These are phyloP conservation scores for Antigone vipio DNA, from an alignment of 2,113 vertebrate species.

Conservation along the genomic window DNA sequence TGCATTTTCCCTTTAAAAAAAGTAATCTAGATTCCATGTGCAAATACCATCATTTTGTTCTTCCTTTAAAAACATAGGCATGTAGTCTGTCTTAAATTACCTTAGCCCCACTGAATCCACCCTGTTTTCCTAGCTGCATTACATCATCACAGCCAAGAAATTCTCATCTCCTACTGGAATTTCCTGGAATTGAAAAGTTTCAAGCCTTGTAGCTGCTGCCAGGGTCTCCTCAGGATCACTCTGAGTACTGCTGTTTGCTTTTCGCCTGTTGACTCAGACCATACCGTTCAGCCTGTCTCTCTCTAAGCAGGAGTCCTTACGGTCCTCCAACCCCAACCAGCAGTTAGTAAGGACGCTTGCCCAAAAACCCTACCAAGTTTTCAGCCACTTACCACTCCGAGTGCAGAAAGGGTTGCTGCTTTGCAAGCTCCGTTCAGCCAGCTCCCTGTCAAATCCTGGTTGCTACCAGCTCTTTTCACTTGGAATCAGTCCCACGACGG, in stretches of 20 bases:
- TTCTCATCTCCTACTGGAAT: not conserved
- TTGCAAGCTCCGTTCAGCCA: not conserved
- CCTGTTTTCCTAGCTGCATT: not conserved
- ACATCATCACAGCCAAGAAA: not conserved
- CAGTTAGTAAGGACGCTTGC: not conserved
- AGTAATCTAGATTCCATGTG: not conserved
- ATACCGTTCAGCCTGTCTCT: accelerated
- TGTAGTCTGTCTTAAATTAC: not conserved
- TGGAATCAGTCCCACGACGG: not conserved
- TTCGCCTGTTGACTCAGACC: not conserved
- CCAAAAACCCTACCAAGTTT: not conserved
- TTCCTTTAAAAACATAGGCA: not conserved
- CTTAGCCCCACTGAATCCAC: not conserved
- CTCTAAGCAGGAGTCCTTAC: not conserved
- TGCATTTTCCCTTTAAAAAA: not conserved
- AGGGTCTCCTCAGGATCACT: not conserved
- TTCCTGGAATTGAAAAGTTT: slow-evolving; percentile 19
- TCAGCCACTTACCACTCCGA: slow-evolving; percentile 36
- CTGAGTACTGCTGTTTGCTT: not conserved
- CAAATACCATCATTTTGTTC: not conserved
- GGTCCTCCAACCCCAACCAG: not conserved
- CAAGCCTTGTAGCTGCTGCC: not conserved
- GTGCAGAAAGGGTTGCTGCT: not conserved
- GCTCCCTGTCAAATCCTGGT: not conserved
- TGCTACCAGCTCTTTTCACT: slow-evolving; percentile 1